Base-by-base conservation (phyloP, 2,888 invertebrate genomes). In the Ametastegia equiseti region DNA sequence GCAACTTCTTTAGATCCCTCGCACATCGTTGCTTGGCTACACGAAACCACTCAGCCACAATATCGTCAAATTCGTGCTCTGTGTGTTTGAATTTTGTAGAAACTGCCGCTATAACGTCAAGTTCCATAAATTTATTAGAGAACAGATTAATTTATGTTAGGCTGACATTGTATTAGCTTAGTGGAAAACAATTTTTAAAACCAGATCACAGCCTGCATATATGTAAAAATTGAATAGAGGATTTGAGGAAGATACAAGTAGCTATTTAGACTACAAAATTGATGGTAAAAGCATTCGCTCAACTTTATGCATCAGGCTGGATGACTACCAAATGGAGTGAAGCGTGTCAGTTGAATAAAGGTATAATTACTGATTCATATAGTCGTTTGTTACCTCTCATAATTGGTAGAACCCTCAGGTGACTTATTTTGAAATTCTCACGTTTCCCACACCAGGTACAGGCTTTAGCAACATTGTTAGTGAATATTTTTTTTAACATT, bases 361-460 rank as follows among this genome's bases (percentile, higher is more conserved):
- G n/a, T 60, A 9, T 30, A 11, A 60, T 60, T 60, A 60, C 2
- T 30, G 60, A 60, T 60, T 30, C 30, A 60, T 60, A 60, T 23
- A 65, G 65, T 65, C n/a, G 65, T 36, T 36, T n/a, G 11, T 65
- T 65, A 65, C 65, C 65, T 65, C 36, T 33, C 19, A 65, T 65
- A 19, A 65, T 65, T 33, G 15, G 33, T 65, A 65, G 1, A 7
- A 33, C 15, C n/a, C 19, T 65, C 15, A 36, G n/a, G 65, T 65
- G 15, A 36, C 13, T 36, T 0, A 36, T 65, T n/a, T 36, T 33
- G 36, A 65, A 65, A 36, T 65, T 36, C 2, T 65, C 39, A 6
- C 65, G 33, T 65, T 36, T 33, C 15, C 65, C 65, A 9, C 33
- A 36, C 65, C 65, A 65, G n/a, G 65, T 36, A 36, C 65, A 65